phyloP scores from a whole-genome alignment of 1,140 invertebrate species.

The Hesperophylax magnus region DNA sequence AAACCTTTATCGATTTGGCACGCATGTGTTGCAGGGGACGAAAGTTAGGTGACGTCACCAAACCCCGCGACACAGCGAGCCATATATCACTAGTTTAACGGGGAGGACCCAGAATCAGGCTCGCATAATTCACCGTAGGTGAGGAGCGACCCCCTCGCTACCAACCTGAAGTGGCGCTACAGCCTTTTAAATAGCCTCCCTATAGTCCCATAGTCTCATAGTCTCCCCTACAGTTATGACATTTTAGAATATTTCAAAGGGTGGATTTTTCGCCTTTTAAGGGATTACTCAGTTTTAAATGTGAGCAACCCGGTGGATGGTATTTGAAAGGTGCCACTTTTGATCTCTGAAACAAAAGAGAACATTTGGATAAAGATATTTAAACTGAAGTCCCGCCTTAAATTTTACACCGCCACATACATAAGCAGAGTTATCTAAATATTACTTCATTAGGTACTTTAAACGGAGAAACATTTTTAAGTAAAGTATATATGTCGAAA shows the following conservation, averaged over 20 bases:
- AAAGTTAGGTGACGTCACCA: slow-evolving; percentile 47
- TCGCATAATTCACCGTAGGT: slow-evolving; percentile 40
- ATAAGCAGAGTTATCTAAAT: too few relatives aligned
- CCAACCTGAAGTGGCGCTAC: slow-evolving; percentile 16
- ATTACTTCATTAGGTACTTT: too few relatives aligned
- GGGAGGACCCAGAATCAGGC: slow-evolving; percentile 12
- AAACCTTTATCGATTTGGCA: slow-evolving; percentile 51
- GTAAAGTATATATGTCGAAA: too few relatives aligned
- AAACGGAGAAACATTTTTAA: too few relatives aligned
- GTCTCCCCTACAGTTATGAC: slow-evolving; percentile 31
- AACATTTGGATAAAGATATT: background rate
- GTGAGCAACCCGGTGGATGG: slow-evolving; percentile 13
- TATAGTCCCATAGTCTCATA: background rate
- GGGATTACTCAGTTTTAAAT: slow-evolving; percentile 16
- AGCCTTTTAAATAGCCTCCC: slow-evolving; percentile 25
- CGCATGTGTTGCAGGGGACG: slow-evolving; percentile 40
- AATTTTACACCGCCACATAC: too few relatives aligned
- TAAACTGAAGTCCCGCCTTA: too few relatives aligned
- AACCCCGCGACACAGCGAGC: slow-evolving; percentile 42
- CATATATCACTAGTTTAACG: slow-evolving; percentile 57
- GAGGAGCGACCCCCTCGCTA: slow-evolving; percentile 10
- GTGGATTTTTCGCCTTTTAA: slow-evolving; percentile 33
- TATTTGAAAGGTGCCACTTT: slow-evolving; percentile 30
- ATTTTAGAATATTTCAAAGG: slow-evolving; percentile 40
- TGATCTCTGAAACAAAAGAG: slow-evolving; percentile 10